A percentile compares a stretch with the other conserved stretches of the same genome.
These are phyloP conservation scores for Hemichromis elongatus DNA, from an alignment of 2,113 vertebrate species.

Conservation along the genomic window DNA sequence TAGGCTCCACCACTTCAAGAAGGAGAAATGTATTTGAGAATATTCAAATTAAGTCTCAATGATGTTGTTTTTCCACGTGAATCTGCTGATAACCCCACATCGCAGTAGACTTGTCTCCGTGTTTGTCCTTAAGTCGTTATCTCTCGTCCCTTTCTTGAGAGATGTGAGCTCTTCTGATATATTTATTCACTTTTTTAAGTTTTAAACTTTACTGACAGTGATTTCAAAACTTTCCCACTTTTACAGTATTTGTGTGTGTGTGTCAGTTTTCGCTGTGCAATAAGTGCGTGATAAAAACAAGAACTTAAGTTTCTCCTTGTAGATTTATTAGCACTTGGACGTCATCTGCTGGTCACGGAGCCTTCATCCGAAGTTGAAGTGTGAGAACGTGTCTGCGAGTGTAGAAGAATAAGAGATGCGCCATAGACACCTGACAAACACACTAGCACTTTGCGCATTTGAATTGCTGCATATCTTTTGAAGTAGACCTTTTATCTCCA, in stretches of 20 bases:
- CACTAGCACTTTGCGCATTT: conserved; percentile 38
- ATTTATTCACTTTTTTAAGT: not conserved
- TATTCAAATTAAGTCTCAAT: not conserved
- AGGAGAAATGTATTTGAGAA: not conserved
- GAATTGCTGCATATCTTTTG: conserved; percentile 63
- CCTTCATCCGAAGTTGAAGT: not conserved
- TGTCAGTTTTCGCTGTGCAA: not conserved
- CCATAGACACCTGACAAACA: conserved; percentile 45
- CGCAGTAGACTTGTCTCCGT: not conserved
- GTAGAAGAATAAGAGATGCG: not conserved
- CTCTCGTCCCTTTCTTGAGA: not conserved
- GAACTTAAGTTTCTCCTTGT: not conserved
- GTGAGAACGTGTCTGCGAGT: not conserved
- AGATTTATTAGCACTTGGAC: conserved; percentile 39
- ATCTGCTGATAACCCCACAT: not conserved
- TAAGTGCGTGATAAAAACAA: not conserved
- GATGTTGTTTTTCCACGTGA: not conserved
- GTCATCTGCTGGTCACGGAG: conserved; percentile 53
- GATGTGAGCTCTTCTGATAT: not conserved
- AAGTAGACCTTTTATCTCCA: conserved; percentile 67
- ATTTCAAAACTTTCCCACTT: not conserved
- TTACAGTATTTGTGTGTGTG: not conserved
- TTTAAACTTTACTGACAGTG: not conserved
- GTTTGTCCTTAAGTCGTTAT: not conserved
- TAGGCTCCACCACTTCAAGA: not conserved